These are phyloP conservation scores for Atherinomorus stipes DNA, from an alignment of 2,113 vertebrate species.

Conservation along the genomic window DNA sequence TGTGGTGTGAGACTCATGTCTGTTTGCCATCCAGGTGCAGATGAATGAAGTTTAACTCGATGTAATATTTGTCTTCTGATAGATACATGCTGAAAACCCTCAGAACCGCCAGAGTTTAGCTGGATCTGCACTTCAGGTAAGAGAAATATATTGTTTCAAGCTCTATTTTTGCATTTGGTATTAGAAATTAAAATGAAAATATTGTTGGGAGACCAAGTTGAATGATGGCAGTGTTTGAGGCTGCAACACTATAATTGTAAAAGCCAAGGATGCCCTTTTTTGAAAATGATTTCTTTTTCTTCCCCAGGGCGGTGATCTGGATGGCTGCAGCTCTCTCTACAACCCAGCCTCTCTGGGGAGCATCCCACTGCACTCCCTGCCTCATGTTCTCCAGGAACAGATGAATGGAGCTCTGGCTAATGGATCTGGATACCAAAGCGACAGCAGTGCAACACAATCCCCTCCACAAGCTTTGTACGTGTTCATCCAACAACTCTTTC, in stretches of 20 bases:
- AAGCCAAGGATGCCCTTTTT: too few species aligned
- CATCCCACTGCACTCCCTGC: slow-evolving; percentile 90
- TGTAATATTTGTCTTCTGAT: slow-evolving; percentile 53
- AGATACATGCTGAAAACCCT: slow-evolving; percentile 96
- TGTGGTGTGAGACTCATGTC: too few species aligned
- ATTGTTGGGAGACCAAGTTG: not conserved
- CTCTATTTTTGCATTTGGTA: not conserved
- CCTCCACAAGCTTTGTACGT: slow-evolving; percentile 93
- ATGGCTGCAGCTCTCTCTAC: slow-evolving; percentile 89
- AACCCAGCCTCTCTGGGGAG: slow-evolving; percentile 91
- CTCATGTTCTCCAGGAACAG: slow-evolving; percentile 91
- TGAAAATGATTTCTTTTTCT: slow-evolving; percentile 9
- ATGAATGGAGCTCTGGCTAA: slow-evolving; percentile 92
- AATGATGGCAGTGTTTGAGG: not conserved
- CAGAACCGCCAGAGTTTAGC: slow-evolving; percentile 90
- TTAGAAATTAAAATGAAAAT: not conserved
- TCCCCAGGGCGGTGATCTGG: slow-evolving; percentile 87
- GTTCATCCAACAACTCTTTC: not conserved
- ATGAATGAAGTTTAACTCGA: slow-evolving; percentile 4
- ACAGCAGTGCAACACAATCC: slow-evolving; percentile 95
- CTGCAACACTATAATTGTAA: not conserved
- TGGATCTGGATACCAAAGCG: slow-evolving; percentile 93
- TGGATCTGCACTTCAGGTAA: slow-evolving; percentile 93
- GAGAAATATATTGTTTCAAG: slow-evolving; percentile 46
- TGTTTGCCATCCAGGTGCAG: not conserved